Evolutionary conservation across 2,888 invertebrate species (phyloP).

Genomic region (Caenorhabditis sp.): DNA sequence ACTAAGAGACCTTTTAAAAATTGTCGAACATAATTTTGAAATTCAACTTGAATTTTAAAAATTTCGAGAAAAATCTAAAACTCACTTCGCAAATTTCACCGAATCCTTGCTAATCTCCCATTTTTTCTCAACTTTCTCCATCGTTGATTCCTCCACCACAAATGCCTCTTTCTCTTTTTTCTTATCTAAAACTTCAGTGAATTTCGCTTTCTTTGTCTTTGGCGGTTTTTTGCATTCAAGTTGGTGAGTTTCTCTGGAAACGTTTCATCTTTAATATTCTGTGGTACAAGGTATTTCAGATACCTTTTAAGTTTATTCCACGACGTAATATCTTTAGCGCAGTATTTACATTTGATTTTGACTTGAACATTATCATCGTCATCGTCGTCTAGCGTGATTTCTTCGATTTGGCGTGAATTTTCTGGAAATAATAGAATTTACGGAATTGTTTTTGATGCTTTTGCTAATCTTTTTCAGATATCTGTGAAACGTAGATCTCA

Average conservation of each 20-base stretch:
- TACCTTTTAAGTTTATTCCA: constrained; percentile 21
- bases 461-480: too few relatives aligned
- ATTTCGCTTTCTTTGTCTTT: neutral
- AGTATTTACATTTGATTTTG: constrained; percentile 8
- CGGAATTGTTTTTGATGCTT: too few relatives aligned
- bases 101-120: constrained; percentile 29
- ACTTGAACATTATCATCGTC: constrained; percentile 1
- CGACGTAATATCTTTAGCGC: constrained; percentile 18
- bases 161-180: neutral
- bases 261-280: neutral
- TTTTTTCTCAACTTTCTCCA: neutral
- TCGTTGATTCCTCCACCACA: neutral
- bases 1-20: too few relatives aligned
- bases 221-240: constrained; percentile 11
- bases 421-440: neutral
- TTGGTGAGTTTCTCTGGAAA: constrained; percentile 21
- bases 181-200: neutral
- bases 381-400: constrained; percentile 22
- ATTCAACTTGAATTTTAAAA: too few relatives aligned
- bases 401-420: constrained; percentile 7
- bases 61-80: neutral
- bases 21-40: too few relatives aligned
- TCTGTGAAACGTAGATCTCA: too few relatives aligned
- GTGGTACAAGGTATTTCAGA: too few relatives aligned
- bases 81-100: constrained; percentile 28